Evolutionary conservation across 2,113 vertebrate species (phyloP).

Genomic region (Ciconia stormi): DNA sequence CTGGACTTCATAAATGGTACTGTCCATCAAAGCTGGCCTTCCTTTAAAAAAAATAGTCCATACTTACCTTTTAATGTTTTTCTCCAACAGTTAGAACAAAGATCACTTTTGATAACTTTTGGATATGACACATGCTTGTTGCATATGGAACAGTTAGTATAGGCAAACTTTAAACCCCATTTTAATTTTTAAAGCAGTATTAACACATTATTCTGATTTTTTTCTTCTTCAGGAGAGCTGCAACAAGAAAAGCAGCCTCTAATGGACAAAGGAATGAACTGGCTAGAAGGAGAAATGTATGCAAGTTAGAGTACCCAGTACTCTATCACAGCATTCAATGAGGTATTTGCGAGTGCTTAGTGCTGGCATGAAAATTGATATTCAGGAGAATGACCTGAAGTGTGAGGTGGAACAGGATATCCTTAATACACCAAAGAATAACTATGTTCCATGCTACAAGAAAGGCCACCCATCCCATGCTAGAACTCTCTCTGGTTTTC

Average conservation of each 20-base stretch:
- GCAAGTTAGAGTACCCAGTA: neutral
- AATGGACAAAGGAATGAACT: neutral
- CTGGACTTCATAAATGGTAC: neutral
- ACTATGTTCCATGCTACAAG: neutral
- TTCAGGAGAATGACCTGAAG: neutral
- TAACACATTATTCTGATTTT: neutral
- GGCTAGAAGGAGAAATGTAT: neutral
- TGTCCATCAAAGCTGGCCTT: neutral
- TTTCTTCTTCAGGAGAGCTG: slow-evolving; percentile 74
- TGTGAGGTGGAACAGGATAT: neutral
- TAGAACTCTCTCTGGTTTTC: neutral
- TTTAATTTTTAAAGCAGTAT: neutral
- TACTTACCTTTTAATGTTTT: neutral
- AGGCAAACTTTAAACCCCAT: neutral
- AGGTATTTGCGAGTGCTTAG: neutral
- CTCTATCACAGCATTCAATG: neutral
- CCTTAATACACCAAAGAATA: neutral
- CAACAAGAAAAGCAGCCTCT: slow-evolving; percentile 50
- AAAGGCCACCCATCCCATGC: neutral
- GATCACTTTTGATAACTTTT: neutral
- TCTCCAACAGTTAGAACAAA: neutral
- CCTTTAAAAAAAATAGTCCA: neutral
- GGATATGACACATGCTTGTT: neutral
- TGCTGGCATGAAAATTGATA: neutral
- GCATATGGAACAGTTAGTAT: neutral